These are phyloP conservation scores for Strongylocentrotus purpuratus DNA, from an alignment of 35 echinoderm and acorn worm species.

Conservation along the genomic window DNA sequence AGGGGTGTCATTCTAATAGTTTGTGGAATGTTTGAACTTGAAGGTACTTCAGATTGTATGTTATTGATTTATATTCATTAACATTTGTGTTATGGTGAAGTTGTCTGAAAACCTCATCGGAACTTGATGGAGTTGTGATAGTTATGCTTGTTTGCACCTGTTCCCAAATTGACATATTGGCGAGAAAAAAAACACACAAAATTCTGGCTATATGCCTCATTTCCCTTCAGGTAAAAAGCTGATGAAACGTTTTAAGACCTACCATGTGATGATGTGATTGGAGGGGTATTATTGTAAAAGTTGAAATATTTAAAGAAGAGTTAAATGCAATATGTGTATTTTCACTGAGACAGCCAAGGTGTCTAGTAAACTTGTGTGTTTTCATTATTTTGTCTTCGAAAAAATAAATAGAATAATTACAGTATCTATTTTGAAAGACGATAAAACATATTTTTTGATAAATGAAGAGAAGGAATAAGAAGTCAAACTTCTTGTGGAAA, in stretches of 20 bases:
- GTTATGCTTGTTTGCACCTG: background rate
- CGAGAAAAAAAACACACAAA: background rate
- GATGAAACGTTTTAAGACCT: too few relatives aligned
- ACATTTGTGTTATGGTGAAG: background rate
- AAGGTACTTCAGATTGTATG: background rate
- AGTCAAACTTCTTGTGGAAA: background rate
- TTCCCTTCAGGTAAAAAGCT: background rate
- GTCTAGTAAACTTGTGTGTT: background rate
- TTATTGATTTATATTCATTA: background rate
- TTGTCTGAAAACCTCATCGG: background rate
- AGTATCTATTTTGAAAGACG: background rate
- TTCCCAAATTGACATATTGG: background rate
- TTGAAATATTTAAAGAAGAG: background rate
- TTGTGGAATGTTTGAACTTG: background rate
- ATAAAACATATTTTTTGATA: background rate
- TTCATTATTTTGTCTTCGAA: too few relatives aligned
- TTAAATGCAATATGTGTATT: background rate
- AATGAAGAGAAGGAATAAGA: background rate
- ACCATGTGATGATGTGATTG: too few relatives aligned
- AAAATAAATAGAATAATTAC: too few relatives aligned
- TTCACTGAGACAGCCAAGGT: background rate
- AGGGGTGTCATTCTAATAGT: background rate
- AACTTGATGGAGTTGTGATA: background rate
- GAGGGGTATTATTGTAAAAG: too few relatives aligned
- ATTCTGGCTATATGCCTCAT: background rate